Base-by-base conservation (phyloP, 2,113 vertebrate species). In the Tor tambroides region DNA sequence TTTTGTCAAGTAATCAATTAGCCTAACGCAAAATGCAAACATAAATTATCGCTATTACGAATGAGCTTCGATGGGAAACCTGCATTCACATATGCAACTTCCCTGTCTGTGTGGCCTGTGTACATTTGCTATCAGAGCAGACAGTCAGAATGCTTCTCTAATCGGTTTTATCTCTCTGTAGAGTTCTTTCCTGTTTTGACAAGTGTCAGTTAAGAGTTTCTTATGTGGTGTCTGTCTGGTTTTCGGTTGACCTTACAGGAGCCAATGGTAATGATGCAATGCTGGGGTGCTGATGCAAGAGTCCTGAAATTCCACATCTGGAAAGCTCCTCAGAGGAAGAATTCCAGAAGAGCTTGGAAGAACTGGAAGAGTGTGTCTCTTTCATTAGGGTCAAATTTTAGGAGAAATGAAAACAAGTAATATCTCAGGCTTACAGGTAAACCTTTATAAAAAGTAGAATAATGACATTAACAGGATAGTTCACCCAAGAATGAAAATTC, bases 221-320 rank as follows among this genome's bases (percentile, higher is more conserved):
- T 10, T 61, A 59, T 59, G 67, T 49, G 56, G 74, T 43, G 43
- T 51, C 35, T 61, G 26, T 80, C 54, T 49, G 51, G 41, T 49
- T 23, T 63, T 46, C 8, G 28, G 28, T 17, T 84, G 30, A 5
- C 9, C 61, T 26, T 30, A 14, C n/a, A 28, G 30, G 56, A 19
- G 81, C 10, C 46, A 78, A 67, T 2, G 35, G 19, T 56, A 77
- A 49, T 91, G 91, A 89, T 88, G 91, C 85, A 90, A 89, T 63
- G 65, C 43, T 30, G 74, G 51, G 86, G 21, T 74, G 84, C 76
- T 90, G 89, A 90, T 87, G 87, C 88, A 90, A 85, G 69, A 78
- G 26, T 61, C 65, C 41, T 85, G 76, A 89, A 83, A 87, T 90
- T 90, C 85, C 89, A 91, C 89, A 90, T 90, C 85, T 85, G 89